Evolutionary conservation across 2,797 vertebrate species (phyloP), one percentile per base, ranked within the genome.

Genomic region (Pyrocephalus nanus): DNA sequence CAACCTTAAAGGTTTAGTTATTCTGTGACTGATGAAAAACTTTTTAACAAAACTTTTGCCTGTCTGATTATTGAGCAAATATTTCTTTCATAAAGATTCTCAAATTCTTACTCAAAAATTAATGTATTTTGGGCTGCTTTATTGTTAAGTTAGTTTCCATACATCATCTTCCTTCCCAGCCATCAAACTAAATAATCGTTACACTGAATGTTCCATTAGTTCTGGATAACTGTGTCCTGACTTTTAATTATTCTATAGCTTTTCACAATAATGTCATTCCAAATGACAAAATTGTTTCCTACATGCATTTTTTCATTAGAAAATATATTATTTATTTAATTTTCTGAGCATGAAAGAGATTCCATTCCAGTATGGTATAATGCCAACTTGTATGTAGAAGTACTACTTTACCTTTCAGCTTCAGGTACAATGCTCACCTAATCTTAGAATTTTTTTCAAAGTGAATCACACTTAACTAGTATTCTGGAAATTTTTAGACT

Each of bases 401-500:
- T 54, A 25, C 13, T 64, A 22, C 14, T 75, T 88, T 51, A 14
- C 81, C 70, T 93, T 79, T 45, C 53, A 94, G 34, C n/a, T 86
- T 92, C 75, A 64, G 58, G 29, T 43, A 60, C 38, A 14, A 29
- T 25, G 58, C 51, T 47, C 32, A 58, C 32, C 50, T 90, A n/a
- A 34, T 51, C 19, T 51, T 45, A 88, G 62, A 29, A 36, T 74
- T 84, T 94, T 93, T 93, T 96, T 76, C 27, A 4, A 67, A 42
- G 60, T 90, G 57, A 93, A 83, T 95, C 43, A 58, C 9, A 22
- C 60, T 71, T 78, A 22, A 16, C 38, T 93, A 60, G 66, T 92
- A 42, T 91, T 95, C 57, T 92, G 60, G 61, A 85, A 96, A 26
- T 70, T 70, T 12, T 82, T 90, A 54, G 58, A 71, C 48, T 91